phyloP scores from a whole-genome alignment of 1,140 invertebrate genomes.

The Plectrocnemia conspersa region DNA sequence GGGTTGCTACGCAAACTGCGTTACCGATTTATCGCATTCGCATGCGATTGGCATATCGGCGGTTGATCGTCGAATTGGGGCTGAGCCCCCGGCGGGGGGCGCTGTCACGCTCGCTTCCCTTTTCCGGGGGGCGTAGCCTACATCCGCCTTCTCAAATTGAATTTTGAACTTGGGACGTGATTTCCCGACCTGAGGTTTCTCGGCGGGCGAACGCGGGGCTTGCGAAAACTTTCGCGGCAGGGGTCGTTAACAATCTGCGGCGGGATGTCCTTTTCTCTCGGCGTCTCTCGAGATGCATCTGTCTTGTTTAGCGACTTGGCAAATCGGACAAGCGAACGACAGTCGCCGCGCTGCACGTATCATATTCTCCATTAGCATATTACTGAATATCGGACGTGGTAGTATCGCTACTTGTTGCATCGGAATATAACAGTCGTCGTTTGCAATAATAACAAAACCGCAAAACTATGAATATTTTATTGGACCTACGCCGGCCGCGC shows the following conservation, averaged over 20 bases:
- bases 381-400: no score
- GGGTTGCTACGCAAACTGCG: not conserved
- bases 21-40: not conserved
- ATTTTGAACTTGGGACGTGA: conserved; percentile 28
- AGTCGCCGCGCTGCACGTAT: no score
- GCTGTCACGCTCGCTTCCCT: conserved; percentile 9
- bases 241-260: conserved; percentile 14
- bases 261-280: no score
- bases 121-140: conserved; percentile 9
- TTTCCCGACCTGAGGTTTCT: conserved; percentile 20
- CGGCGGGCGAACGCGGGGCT: not conserved
- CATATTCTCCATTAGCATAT: no score
- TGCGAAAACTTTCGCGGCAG: conserved; percentile 7
- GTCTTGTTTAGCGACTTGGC: no score
- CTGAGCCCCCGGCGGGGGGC: not conserved
- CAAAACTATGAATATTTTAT: no score
- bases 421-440: no score
- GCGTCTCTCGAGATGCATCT: no score
- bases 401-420: no score
- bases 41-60: not conserved
- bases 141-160: conserved; percentile 20
- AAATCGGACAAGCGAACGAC: no score
- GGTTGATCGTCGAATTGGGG: conserved; percentile 3
- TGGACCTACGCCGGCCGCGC: no score
- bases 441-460: no score